Evolutionary conservation across 1,140 invertebrate genomes (phyloP), one percentile per base, ranked within the genome.

Genomic region (Pinna nobilis): DNA sequence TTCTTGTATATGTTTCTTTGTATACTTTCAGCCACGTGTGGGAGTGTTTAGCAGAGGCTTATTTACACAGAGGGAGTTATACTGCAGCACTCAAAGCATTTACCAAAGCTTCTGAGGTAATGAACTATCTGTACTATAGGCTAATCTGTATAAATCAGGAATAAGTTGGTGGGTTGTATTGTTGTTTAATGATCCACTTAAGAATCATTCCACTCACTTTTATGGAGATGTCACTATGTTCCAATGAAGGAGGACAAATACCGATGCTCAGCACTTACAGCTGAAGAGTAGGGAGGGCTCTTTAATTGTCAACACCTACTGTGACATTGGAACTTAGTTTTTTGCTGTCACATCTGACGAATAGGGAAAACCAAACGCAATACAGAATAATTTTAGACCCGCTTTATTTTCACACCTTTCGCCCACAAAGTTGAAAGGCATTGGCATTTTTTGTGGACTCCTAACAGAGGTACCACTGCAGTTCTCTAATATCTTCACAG

Each of bases 31-130:
- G 92, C 63, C 90, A 92, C 77, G 90, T 93, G 76, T 96, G 95
- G 94, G 95, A 97, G 90, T 94, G 94, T 76, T 90, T 97, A 81
- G 96, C 93, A 39, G 96, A 97, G 90, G 95, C 95, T 2, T 97
- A 97, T 88, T 91, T 94, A 73, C 91, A 92, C 11, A 90, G 95
- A 77, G 96, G 96, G 5, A 95, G 96, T 23, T 94, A 93, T 82
- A 94, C 93, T 39, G 95, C 96, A 13, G 94, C 95, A 18, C 89
- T 96, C 66, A 95, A 94, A 86, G 95, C 95, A 20, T 98, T 95
- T 88, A 92, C 94, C 65, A 93, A 93, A 90, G 93, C 93, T 25
- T 76, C 79, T 25, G 82, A 88, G 79, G 82, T 87, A 70, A 51
- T 25, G 13, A 2, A 3, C 37, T 18, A 32, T n/a, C 13, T 28